A percentile compares a stretch with the other conserved stretches of the same genome.
These are phyloP conservation scores for Pluvianellus socialis DNA, from an alignment of 2,113 vertebrate genomes.

Conservation along the genomic window DNA sequence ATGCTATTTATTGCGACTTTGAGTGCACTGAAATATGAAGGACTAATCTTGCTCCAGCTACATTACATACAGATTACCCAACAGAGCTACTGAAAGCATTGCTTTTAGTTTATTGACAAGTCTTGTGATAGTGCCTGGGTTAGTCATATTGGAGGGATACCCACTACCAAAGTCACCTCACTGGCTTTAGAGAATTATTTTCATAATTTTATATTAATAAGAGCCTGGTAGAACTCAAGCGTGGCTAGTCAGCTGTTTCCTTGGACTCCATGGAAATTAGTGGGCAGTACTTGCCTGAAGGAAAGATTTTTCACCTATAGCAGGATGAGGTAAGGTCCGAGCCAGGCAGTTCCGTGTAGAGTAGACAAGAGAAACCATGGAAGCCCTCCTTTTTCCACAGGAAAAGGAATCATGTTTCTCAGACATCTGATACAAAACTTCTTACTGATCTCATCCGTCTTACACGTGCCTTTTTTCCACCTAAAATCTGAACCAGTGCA, in stretches of 20 bases:
- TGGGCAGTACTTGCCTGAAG: not conserved
- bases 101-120: not conserved
- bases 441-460: not conserved
- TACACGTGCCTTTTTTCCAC: not conserved
- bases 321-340: not conserved
- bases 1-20: constrained; percentile 59
- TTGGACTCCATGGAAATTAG: not conserved
- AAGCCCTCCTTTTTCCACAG: not conserved
- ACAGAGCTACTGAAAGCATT: not conserved
- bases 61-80: not conserved
- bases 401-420: not conserved
- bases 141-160: not conserved
- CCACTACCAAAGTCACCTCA: not conserved
- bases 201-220: not conserved
- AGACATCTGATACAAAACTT: not conserved
- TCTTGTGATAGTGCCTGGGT: not conserved
- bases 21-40: constrained; percentile 49
- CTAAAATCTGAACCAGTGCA: not conserved
- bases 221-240: not conserved
- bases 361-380: not conserved
- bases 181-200: not conserved
- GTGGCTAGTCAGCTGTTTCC: not conserved
- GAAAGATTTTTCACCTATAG: not conserved
- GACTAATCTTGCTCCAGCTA: constrained; percentile 51
- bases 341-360: not conserved